phyloP scores from a whole-genome alignment of 2,888 invertebrate genomes.

The Drosophila bunnanda region DNA sequence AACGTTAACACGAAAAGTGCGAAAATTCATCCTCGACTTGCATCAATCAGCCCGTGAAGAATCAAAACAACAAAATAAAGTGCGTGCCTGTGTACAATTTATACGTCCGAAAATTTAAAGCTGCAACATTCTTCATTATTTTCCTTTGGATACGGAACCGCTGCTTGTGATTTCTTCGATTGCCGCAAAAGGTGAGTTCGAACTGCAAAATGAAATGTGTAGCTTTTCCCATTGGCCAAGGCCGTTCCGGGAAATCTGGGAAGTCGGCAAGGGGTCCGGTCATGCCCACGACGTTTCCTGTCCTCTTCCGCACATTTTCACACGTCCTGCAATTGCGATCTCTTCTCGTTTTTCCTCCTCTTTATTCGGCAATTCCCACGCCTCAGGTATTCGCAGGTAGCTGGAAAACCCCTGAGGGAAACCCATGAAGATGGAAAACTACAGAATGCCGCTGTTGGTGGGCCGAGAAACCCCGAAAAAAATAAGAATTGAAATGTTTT shows the following conservation, averaged over 20 bases:
- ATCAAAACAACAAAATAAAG: constrained; percentile 1
- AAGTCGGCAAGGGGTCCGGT: constrained; percentile 27
- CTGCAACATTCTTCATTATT: constrained; percentile 10
- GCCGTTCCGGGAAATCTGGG: constrained; percentile 29
- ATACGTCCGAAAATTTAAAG: constrained; percentile 13
- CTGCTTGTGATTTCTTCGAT: constrained; percentile 1
- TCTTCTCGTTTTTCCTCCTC: constrained; percentile 35
- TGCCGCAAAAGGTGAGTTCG: constrained; percentile 34
- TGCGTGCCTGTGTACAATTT: constrained; percentile 18
- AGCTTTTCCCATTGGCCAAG: constrained; percentile 40
- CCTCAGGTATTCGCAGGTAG: constrained; percentile 62
- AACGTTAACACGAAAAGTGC: constrained; percentile 61
- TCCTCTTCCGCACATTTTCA: constrained; percentile 67
- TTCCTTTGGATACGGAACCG: constrained; percentile 30
- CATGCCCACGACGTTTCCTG: constrained; percentile 60
- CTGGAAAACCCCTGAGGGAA: constrained; percentile 44
- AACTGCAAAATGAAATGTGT: constrained; percentile 5
- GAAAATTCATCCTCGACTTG: constrained; percentile 49
- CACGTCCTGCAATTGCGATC: constrained; percentile 74
- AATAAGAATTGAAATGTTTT: constrained; percentile 54
- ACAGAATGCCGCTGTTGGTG: constrained; percentile 69
- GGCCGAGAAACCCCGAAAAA: constrained; percentile 41
- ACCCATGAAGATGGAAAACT: constrained; percentile 46
- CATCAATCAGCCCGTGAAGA: constrained; percentile 22
- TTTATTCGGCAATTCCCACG: constrained; percentile 64